Base-by-base conservation (phyloP, 2,797 vertebrate species). In the Brachymystax lenok region DNA sequence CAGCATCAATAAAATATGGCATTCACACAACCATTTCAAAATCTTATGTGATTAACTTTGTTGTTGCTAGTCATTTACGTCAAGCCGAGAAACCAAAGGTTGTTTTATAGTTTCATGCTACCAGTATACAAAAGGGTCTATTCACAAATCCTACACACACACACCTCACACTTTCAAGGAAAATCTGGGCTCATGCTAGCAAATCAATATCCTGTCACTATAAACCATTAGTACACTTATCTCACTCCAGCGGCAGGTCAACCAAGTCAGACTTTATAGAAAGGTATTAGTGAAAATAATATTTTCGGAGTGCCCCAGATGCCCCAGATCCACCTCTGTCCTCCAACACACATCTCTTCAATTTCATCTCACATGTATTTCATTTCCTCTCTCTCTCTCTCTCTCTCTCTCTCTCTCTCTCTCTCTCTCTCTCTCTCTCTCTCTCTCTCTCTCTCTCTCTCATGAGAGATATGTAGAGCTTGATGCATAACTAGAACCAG, bases 261-360 rank as follows among this genome's bases (percentile, higher is more conserved):
- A 79, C 78, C 61, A 28, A 79, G 78, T 59, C 64, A 63, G 17
- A 76, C 82, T 86, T 89, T 83, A 87, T 82, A 87, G 74, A 71
- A 71, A 59, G 2, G 5, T 68, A 71, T 85, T 84, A 87, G 85
- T 86, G 81, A 85, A 86, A 70, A 76, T 74, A 81, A 85, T 85
- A 87, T 88, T 87, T 80, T 85, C 79, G 77, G 68, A 67, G 74
- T 72, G 56, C 77, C 30, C 74, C 74, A 30, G 71, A 73, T 54
- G n/a, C 81, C 77, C 74, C 79, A 16, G 63, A n/a, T n/a, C 64
- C 35, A 80, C 76, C 77, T 69, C 79, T 56, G 5, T 56, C 52
- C 52, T 56, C 61, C 40, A 87, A 90, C 88, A 88, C 85, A 81
- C 82, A 63, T 71, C 33, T 75, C 81, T 35, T 7, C 1, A 6